phyloP scores from a whole-genome alignment of 2,113 vertebrate species.

The Lycaon pictus region DNA sequence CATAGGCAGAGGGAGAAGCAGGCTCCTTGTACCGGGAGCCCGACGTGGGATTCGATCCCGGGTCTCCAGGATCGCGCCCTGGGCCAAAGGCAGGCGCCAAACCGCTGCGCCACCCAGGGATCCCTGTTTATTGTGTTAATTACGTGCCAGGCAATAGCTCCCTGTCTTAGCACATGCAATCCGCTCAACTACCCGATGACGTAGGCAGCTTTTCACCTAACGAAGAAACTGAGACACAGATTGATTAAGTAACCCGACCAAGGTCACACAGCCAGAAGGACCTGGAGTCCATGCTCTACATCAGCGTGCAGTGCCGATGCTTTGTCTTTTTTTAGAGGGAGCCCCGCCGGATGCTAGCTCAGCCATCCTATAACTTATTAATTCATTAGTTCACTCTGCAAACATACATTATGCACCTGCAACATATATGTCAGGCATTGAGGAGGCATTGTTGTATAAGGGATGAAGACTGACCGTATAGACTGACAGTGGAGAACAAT shows the following conservation, averaged over 20 bases:
- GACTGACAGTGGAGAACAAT: not conserved
- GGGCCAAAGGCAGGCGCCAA: too few relatives aligned
- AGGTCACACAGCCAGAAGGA: not conserved
- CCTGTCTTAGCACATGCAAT: not conserved
- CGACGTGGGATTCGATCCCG: too few relatives aligned
- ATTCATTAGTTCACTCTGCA: not conserved
- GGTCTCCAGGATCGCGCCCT: too few relatives aligned
- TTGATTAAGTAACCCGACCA: not conserved
- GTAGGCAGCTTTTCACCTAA: not conserved
- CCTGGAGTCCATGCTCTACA: not conserved
- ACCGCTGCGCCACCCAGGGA: too few relatives aligned
- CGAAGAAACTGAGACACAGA: not conserved
- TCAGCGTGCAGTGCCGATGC: not conserved
- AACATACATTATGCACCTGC: not conserved
- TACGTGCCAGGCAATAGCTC: not conserved
- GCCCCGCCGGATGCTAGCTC: not conserved
- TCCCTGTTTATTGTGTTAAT: not conserved
- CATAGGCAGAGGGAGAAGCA: too few relatives aligned
- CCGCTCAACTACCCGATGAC: not conserved
- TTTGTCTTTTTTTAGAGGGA: not conserved
- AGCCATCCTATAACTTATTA: not conserved
- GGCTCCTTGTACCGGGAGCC: too few relatives aligned
- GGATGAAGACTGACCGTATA: not conserved
- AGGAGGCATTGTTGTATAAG: not conserved
- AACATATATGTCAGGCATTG: not conserved